Conservation (phyloP, 2,113 vertebrate species). For the Trematomus loennbergii region DNA sequence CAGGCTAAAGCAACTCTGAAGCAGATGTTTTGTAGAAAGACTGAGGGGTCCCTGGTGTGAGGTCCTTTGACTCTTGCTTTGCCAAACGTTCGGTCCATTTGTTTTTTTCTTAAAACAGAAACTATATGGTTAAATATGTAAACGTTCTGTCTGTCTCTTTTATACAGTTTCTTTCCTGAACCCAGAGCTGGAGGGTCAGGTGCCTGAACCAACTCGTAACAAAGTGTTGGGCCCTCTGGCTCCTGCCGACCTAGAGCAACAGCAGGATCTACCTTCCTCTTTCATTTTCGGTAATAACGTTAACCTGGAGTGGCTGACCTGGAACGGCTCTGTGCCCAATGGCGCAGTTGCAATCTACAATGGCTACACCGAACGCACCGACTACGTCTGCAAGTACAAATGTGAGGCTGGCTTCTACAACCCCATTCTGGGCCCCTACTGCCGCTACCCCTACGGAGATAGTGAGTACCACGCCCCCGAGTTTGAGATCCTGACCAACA, state of each 20-base stretch:
- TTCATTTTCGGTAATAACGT: constrained; percentile 76
- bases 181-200: constrained; percentile 64
- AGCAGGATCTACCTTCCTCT: constrained; percentile 41
- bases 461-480: constrained; percentile 74
- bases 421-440: constrained; percentile 78
- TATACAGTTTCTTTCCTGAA: constrained; percentile 71
- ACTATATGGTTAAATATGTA: background rate
- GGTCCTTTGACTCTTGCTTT: background rate
- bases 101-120: background rate
- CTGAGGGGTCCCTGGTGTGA: background rate
- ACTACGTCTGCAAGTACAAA: constrained; percentile 81
- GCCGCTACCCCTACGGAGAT: constrained; percentile 80
- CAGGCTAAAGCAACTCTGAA: background rate
- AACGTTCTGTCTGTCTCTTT: constrained; percentile 1
- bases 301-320: constrained; percentile 81
- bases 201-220: constrained; percentile 52
- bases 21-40: background rate
- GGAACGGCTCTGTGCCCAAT: constrained; percentile 70
- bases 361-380: constrained; percentile 76
- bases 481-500: constrained; percentile 81
- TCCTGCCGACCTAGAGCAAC: constrained; percentile 61
- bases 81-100: background rate
- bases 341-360: constrained; percentile 83
- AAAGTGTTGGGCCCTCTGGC: constrained; percentile 27
- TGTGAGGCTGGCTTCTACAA: constrained; percentile 84